Evolutionary conservation across 2,113 vertebrate species (phyloP).

Genomic region (Carassius carassius): DNA sequence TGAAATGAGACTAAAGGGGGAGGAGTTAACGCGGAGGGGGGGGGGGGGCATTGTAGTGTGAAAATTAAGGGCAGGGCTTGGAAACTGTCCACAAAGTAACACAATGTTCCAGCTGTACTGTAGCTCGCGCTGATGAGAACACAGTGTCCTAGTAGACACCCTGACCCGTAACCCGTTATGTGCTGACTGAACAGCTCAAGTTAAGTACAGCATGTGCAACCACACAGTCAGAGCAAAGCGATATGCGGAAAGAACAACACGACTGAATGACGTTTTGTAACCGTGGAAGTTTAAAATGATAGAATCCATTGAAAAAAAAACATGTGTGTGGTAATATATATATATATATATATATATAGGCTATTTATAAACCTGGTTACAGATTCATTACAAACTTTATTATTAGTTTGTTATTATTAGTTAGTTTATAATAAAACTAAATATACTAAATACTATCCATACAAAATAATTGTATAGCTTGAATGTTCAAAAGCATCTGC

Average conservation of each 20-base stretch:
- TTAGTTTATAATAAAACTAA: too few species aligned
- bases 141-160: slow-evolving; percentile 82
- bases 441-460: too few species aligned
- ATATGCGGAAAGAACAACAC: slow-evolving; percentile 47
- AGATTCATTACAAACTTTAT: neutral
- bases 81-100: slow-evolving; percentile 83
- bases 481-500: too few species aligned
- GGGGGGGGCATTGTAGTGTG: slow-evolving; percentile 72
- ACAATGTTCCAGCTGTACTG: slow-evolving; percentile 85
- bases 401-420: too few species aligned
- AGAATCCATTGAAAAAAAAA: neutral
- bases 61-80: slow-evolving; percentile 80
- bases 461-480: too few species aligned
- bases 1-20: slow-evolving; percentile 48
- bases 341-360: too few species aligned
- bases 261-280: neutral
- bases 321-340: neutral
- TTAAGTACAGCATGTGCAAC: slow-evolving; percentile 75
- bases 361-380: too few species aligned
- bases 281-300: neutral
- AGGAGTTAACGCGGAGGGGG: slow-evolving; percentile 65
- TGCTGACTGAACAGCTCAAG: slow-evolving; percentile 61
- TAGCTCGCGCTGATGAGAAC: slow-evolving; percentile 80
- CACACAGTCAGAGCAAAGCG: slow-evolving; percentile 65
- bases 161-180: slow-evolving; percentile 83